These are phyloP conservation scores for Agrilus planipennis DNA, from an alignment of 1,140 invertebrate genomes.

Conservation along the genomic window DNA sequence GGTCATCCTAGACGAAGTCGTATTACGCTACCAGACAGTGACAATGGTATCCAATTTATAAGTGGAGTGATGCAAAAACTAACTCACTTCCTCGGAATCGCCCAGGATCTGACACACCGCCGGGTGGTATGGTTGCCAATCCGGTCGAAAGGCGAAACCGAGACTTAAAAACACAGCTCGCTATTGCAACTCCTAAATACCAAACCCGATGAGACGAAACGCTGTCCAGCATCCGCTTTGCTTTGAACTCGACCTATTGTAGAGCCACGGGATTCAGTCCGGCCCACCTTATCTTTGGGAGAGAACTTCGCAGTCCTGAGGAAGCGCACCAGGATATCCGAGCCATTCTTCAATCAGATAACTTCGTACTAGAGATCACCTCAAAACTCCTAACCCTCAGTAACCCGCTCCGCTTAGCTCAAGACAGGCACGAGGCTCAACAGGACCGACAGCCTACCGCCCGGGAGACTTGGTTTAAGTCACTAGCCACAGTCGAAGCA, in stretches of 20 bases:
- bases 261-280: no score
- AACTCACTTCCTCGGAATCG: neutral
- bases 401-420: neutral
- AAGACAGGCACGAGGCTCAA: neutral
- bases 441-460: no score
- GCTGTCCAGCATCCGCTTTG: no score
- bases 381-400: constrained; percentile 11
- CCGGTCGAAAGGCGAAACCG: no score
- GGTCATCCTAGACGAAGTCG: neutral
- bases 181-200: no score
- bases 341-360: constrained; percentile 19
- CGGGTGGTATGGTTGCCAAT: no score
- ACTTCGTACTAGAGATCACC: constrained; percentile 23
- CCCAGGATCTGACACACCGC: neutral
- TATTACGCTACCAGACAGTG: neutral
- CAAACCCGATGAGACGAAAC: no score
- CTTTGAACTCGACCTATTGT: no score
- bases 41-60: constrained; percentile 3
- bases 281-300: no score
- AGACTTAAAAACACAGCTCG: no score
- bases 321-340: constrained; percentile 14
- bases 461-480: no score
- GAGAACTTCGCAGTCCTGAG: constrained; percentile 21
- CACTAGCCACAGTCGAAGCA: no score
- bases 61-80: neutral